These are phyloP conservation scores for Lagria hirta DNA, from an alignment of 2,888 invertebrate genomes.

Conservation along the genomic window DNA sequence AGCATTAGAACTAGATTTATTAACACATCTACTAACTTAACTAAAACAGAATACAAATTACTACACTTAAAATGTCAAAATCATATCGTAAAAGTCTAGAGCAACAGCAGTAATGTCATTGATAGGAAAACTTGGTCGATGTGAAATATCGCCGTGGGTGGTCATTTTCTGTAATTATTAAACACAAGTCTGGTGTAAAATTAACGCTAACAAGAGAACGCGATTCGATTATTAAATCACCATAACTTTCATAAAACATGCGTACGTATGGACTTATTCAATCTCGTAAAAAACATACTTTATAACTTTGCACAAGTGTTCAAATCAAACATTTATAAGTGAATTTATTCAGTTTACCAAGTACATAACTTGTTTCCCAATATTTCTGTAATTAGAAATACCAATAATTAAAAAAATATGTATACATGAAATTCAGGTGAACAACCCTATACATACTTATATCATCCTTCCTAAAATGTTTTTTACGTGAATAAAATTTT, in stretches of 20 bases:
- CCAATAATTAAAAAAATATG: constrained; percentile 10
- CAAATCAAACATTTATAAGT: constrained; percentile 40
- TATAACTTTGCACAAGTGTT: constrained; percentile 45
- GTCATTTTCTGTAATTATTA: constrained; percentile 44
- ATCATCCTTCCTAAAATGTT: too few species aligned
- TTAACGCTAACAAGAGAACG: constrained; percentile 43
- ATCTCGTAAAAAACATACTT: constrained; percentile 42
- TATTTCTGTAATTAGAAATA: constrained; percentile 11
- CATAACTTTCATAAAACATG: constrained; percentile 44
- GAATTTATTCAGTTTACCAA: constrained; percentile 36
- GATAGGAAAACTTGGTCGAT: constrained; percentile 20
- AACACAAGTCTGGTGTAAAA: constrained; percentile 42
- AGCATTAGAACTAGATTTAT: too few species aligned
- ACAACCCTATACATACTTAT: too few species aligned
- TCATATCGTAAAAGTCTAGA: constrained; percentile 17
- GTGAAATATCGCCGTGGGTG: constrained; percentile 39
- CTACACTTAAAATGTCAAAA: constrained; percentile 13
- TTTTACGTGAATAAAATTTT: too few species aligned
- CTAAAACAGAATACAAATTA: too few species aligned
- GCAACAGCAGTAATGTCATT: constrained; percentile 11
- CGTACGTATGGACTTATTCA: constrained; percentile 38
- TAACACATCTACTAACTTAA: too few species aligned
- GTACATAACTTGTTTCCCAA: constrained; percentile 32
- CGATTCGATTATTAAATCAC: constrained; percentile 44
- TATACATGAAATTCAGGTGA: too few species aligned